Conservation (phyloP, 2,888 invertebrate genomes). For the Caenorhabditis sulstoni region DNA sequence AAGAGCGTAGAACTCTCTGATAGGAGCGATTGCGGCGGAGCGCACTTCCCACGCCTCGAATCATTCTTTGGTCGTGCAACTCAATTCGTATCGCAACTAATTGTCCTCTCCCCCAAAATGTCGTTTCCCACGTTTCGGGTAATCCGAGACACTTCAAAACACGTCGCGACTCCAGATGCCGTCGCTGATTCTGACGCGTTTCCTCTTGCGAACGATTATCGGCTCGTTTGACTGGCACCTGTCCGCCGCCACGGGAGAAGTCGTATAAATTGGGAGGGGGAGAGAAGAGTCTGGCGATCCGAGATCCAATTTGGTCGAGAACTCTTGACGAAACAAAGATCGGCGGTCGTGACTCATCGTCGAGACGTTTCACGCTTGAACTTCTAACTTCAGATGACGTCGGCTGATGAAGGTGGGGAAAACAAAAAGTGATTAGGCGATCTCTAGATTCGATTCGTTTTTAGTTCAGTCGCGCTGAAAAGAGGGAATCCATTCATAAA, state of each 20-base stretch:
- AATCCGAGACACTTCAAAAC: constrained; percentile 31
- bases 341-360: too few species aligned
- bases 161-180: too few species aligned
- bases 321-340: too few species aligned
- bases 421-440: too few species aligned
- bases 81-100: constrained; percentile 20
- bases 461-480: too few species aligned
- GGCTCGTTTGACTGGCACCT: constrained; percentile 29
- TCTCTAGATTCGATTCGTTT: too few species aligned
- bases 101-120: constrained; percentile 18
- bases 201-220: constrained; percentile 12
- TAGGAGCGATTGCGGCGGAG: neutral
- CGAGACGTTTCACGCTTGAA: too few species aligned
- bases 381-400: too few species aligned
- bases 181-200: constrained; percentile 14
- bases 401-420: too few species aligned
- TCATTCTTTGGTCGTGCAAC: constrained; percentile 12
- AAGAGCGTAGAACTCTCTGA: too few species aligned
- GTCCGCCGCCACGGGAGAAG: neutral
- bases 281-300: neutral
- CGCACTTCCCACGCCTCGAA: neutral
- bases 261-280: neutral
- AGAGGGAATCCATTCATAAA: too few species aligned
- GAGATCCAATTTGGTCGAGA: too few species aligned
- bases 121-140: constrained; percentile 39